Conservation (phyloP, 2,888 invertebrate species). For the Phaonia tiefii region DNA sequence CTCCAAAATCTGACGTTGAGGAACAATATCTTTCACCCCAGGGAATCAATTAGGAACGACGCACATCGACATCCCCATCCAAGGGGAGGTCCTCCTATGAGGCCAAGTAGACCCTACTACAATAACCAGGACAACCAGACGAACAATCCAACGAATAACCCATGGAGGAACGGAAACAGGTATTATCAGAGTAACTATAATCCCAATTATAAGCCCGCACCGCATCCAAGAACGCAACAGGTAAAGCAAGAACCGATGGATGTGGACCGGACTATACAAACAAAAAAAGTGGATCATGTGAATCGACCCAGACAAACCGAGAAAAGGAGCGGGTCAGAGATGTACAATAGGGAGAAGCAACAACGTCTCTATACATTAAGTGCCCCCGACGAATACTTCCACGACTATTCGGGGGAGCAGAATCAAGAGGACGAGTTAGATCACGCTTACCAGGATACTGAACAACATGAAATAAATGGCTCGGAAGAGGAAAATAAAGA, state of each 20-base stretch:
- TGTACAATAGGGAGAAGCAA: neutral
- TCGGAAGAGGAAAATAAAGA: neutral
- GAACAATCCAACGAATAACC: neutral
- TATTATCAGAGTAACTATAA: neutral
- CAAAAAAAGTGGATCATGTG: constrained; percentile 9
- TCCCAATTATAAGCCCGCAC: neutral
- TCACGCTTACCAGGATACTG: neutral
- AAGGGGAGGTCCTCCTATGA: neutral
- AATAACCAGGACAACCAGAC: too few relatives aligned
- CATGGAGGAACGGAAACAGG: neutral
- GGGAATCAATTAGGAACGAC: neutral
- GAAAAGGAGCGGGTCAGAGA: neutral
- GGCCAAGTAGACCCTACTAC: neutral
- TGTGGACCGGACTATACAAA: constrained; percentile 8
- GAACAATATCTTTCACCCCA: constrained; percentile 23
- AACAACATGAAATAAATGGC: neutral
- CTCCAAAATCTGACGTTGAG: constrained; percentile 31
- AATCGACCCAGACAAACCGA: neutral
- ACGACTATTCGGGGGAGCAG: neutral
- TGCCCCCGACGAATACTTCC: neutral
- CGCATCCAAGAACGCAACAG: neutral
- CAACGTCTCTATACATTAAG: neutral
- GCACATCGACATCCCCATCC: neutral
- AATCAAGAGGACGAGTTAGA: neutral
- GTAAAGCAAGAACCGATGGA: constrained; percentile 9